Conservation (phyloP, 2,888 invertebrate species). For the Stenodema calcarata region DNA sequence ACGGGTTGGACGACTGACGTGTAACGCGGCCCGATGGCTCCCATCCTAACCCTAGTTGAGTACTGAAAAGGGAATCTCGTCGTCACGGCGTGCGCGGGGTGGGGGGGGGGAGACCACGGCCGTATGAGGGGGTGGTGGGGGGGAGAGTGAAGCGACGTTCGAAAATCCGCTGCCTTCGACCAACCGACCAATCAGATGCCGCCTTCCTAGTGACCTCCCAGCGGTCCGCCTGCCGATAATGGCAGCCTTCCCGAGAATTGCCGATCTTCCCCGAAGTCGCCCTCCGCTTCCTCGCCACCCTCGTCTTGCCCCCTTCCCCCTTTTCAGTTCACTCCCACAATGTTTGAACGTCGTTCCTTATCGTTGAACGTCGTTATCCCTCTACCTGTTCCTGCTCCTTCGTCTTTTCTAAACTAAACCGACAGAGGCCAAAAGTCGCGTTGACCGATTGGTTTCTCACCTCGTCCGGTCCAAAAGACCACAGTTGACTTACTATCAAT, state of each 20-base stretch:
- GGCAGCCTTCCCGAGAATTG: conserved; percentile 57
- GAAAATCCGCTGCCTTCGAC: conserved; percentile 24
- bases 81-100: not conserved
- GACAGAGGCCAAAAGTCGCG: not conserved
- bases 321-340: not conserved
- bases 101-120: not conserved
- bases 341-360: conserved; percentile 15
- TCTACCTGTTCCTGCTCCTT: not conserved
- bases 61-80: conserved; percentile 39
- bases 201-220: conserved; percentile 50
- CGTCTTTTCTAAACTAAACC: not conserved
- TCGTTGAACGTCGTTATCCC: too few species aligned
- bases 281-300: not conserved
- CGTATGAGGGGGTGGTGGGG: not conserved
- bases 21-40: conserved; percentile 6
- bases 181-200: conserved; percentile 51
- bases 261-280: conserved; percentile 55
- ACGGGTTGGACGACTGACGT: conserved; percentile 23
- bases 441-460: not conserved
- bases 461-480: not conserved
- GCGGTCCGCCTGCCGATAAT: conserved; percentile 56
- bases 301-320: not conserved
- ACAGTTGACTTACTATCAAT: too few species aligned
- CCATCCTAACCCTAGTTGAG: conserved; percentile 48
- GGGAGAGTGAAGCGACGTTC: conserved; percentile 5